Base-by-base conservation (phyloP, 2,888 invertebrate genomes). In the Carabus problematicus region DNA sequence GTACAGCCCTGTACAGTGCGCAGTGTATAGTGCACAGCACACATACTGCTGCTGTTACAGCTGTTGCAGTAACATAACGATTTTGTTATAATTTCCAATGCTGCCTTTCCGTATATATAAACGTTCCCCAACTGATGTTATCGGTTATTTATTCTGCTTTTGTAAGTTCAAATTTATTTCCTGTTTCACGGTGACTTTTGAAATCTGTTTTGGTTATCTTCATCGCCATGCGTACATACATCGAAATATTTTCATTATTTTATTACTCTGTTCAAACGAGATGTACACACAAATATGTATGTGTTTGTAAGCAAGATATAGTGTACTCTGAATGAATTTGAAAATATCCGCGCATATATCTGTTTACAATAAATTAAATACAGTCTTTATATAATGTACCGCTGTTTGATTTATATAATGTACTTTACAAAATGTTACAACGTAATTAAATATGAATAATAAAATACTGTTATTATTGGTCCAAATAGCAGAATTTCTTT, bases 141-240 rank as follows among this genome's bases (percentile, higher is more conserved):
- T 67, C 67, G 49, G 60, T 67, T 54, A 67, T 67, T 67, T 67
- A 67, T 67, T 60, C 52, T 60, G 60, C 60, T 60, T 67, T 67
- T 60, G 67, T 67, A 60, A 60, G 41, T 67, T 59, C 18, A 54
- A 67, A 67, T 67, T 67, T 67, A 67, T 67, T 67, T 67, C 67
- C 67, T 67, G 67, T 52, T 67, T 43, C 41, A 67, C 45, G 58
- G 58, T 54, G 56, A 52, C 16, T 18, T 49, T 12, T 52, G 19
- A 52, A 52, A 52, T 52, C 16, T 52, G 18, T 59, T 66, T 66
- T 66, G 66, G 66, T 59, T 66, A 66, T 59, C 66, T 58, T 59
- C 66, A 66, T 66, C 58, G 43, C 58, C 55, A 40, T 14, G 41
- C n/a, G n/a, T 9, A 43, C 40, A 59, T 66, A 59, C 66, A 66